Percentiles rank a stretch among this genome's conserved stretches.
Evolutionary conservation across 2,888 invertebrate species (phyloP).

Genomic region (Pycnomerus fuliginosus): DNA sequence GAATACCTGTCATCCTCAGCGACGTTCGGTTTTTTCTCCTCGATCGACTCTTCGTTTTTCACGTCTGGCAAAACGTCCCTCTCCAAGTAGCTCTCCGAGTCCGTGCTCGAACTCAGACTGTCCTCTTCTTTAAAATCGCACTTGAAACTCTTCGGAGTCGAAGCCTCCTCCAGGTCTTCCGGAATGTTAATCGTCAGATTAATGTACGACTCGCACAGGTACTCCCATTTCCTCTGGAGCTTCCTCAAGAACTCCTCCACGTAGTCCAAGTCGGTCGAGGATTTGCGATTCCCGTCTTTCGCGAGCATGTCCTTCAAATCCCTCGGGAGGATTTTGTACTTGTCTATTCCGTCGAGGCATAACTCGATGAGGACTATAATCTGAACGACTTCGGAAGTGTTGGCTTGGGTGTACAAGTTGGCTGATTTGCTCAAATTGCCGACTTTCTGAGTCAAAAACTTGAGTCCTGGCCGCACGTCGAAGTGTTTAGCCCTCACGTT

Average conservation of each 20-base stretch:
- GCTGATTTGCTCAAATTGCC: slow-evolving; percentile 83
- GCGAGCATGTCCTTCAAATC: slow-evolving; percentile 63
- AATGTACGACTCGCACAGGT: slow-evolving; percentile 49
- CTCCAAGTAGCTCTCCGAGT: slow-evolving; percentile 50
- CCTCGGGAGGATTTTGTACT: slow-evolving; percentile 62
- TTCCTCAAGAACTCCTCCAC: slow-evolving; percentile 49
- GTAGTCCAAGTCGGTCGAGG: slow-evolving; percentile 46
- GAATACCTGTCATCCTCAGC: slow-evolving; percentile 40
- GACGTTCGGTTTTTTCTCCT: slow-evolving; percentile 50
- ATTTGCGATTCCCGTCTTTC: slow-evolving; percentile 47
- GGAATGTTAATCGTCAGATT: slow-evolving; percentile 49
- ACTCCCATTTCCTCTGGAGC: slow-evolving; percentile 50
- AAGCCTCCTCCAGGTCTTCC: slow-evolving; percentile 33
- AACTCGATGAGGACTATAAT: slow-evolving; percentile 84
- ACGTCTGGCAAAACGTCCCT: slow-evolving; percentile 48
- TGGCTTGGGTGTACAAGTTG: slow-evolving; percentile 89
- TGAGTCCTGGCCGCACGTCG: slow-evolving; percentile 86
- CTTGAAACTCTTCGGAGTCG: slow-evolving; percentile 49
- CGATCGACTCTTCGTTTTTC: slow-evolving; percentile 49
- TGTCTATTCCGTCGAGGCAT: slow-evolving; percentile 70
- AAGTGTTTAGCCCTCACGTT: slow-evolving; percentile 82
- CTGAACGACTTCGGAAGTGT: slow-evolving; percentile 88
- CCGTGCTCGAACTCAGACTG: slow-evolving; percentile 44
- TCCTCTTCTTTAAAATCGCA: slow-evolving; percentile 58
- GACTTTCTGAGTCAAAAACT: slow-evolving; percentile 92